Evolutionary conservation across 1,140 invertebrate species (phyloP).

Genomic region (Leptopilina clavipes): DNA sequence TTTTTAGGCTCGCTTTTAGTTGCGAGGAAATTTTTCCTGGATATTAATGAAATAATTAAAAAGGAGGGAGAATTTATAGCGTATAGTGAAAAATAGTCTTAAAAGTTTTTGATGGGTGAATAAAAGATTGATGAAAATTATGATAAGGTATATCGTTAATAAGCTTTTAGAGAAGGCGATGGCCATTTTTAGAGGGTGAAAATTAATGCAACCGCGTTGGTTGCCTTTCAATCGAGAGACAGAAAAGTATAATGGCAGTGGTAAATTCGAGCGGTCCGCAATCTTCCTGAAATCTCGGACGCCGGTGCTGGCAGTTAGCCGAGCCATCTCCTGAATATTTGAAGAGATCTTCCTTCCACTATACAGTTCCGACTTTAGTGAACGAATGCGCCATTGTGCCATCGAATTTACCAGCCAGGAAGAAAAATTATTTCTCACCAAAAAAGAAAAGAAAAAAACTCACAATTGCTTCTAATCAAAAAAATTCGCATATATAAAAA

Average conservation of each 20-base stretch:
- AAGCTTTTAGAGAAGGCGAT: conserved; percentile 3
- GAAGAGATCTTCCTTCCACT: conserved; percentile 60
- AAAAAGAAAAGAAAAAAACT: neutral
- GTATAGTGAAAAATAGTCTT: neutral
- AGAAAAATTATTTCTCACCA: neutral
- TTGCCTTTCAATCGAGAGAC: conserved; percentile 23
- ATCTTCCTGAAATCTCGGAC: conserved; percentile 74
- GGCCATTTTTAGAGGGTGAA: conserved; percentile 21
- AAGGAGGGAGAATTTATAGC: too few relatives aligned
- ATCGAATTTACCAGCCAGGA: conserved; percentile 45
- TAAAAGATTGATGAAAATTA: neutral
- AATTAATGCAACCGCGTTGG: conserved; percentile 48
- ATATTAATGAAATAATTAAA: too few relatives aligned
- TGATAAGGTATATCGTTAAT: neutral
- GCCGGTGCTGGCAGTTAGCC: conserved; percentile 69
- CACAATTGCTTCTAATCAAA: neutral
- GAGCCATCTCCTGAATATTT: conserved; percentile 74
- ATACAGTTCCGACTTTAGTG: conserved; percentile 45
- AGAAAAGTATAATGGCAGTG: conserved; percentile 54
- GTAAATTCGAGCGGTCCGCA: conserved; percentile 68
- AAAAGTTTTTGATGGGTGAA: neutral
- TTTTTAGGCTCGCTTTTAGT: too few relatives aligned
- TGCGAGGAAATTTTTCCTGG: too few relatives aligned
- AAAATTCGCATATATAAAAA: too few relatives aligned
- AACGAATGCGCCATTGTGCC: conserved; percentile 47